Percentiles rank a stretch among this genome's conserved stretches.
These are phyloP conservation scores for Erebia palarica DNA, from an alignment of 2,888 invertebrate species.

Conservation along the genomic window DNA sequence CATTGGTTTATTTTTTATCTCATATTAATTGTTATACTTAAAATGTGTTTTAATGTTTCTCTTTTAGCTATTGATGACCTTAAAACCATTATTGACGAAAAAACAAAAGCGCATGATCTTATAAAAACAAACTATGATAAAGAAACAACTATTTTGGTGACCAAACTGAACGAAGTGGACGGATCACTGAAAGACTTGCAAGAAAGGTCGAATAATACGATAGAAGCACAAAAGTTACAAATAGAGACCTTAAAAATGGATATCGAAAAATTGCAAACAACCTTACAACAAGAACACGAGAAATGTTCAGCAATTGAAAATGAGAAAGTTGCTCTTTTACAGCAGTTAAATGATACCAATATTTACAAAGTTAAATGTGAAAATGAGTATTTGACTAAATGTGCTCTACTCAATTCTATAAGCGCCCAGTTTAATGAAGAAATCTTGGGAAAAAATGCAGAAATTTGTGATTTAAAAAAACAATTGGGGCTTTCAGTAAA, in stretches of 20 bases:
- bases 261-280: slow-evolving; percentile 45
- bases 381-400: slow-evolving; percentile 52
- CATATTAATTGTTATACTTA: slow-evolving; percentile 5
- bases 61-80: slow-evolving; percentile 51
- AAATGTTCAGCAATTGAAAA: slow-evolving; percentile 41
- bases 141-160: slow-evolving; percentile 50
- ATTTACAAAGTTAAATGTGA: slow-evolving; percentile 48
- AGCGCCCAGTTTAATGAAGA: slow-evolving; percentile 47
- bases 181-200: slow-evolving; percentile 48
- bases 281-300: slow-evolving; percentile 42
- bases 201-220: slow-evolving; percentile 41
- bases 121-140: slow-evolving; percentile 49
- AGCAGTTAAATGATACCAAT: slow-evolving; percentile 48
- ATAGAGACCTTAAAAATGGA: slow-evolving; percentile 48
- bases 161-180: slow-evolving; percentile 52
- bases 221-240: slow-evolving; percentile 47
- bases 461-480: slow-evolving; percentile 42
- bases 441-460: slow-evolving; percentile 41
- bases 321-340: slow-evolving; percentile 46
- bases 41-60: neutral
- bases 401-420: slow-evolving; percentile 44
- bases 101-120: slow-evolving; percentile 48
- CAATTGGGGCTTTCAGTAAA: slow-evolving; percentile 45
- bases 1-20: slow-evolving; percentile 8
- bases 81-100: slow-evolving; percentile 47